Conservation (phyloP, 2,113 vertebrate species). For the Paracanthobrama guichenoti region DNA sequence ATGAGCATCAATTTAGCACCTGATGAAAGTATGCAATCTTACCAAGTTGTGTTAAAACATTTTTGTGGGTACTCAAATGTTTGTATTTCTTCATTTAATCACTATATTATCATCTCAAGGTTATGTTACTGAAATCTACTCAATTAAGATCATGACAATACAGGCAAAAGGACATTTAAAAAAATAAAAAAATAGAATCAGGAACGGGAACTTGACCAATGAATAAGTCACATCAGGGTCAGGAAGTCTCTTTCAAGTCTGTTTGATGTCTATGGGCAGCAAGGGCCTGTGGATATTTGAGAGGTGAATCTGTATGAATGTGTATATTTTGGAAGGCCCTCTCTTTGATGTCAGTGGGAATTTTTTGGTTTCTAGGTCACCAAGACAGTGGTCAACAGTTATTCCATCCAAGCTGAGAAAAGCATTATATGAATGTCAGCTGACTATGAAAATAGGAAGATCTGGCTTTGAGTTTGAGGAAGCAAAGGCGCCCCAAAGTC, state of each 20-base stretch:
- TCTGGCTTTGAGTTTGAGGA: slow-evolving; percentile 44
- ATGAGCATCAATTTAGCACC: neutral
- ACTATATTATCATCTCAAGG: neutral
- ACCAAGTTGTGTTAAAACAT: neutral
- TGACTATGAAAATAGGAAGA: slow-evolving; percentile 50
- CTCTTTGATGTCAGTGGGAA: slow-evolving; percentile 52
- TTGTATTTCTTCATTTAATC: neutral
- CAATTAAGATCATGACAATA: slow-evolving; percentile 16
- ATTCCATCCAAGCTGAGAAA: slow-evolving; percentile 47
- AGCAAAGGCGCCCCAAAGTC: slow-evolving; percentile 47
- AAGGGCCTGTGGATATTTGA: slow-evolving; percentile 56
- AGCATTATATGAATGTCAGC: slow-evolving; percentile 47
- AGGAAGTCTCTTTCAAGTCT: slow-evolving; percentile 57
- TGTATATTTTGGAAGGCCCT: slow-evolving; percentile 57
- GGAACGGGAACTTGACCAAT: slow-evolving; percentile 37
- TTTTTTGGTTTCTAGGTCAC: slow-evolving; percentile 31
- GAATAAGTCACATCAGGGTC: slow-evolving; percentile 53
- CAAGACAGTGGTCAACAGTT: slow-evolving; percentile 55
- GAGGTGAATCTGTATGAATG: slow-evolving; percentile 43
- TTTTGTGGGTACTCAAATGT: neutral
- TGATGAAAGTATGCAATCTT: neutral
- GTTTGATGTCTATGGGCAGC: slow-evolving; percentile 55
- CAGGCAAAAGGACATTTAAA: slow-evolving; percentile 21
- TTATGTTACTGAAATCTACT: neutral
- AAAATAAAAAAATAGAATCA: neutral